phyloP scores from a whole-genome alignment of 1,140 invertebrate species.

The Eubasilissa regina region DNA sequence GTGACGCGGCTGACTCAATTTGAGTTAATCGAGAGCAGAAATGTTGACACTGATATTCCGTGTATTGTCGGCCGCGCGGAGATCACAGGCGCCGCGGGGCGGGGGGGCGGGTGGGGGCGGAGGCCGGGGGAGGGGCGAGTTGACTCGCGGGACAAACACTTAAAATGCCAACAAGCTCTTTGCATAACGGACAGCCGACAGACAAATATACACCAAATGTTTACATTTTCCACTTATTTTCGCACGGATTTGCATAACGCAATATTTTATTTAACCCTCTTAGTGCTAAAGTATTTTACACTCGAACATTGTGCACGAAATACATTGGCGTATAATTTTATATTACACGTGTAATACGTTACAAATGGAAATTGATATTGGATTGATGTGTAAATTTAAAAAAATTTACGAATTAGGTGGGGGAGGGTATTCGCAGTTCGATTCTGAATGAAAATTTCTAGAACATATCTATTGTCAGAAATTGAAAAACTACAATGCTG shows the following conservation, averaged over 20 bases:
- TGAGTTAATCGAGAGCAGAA: constrained; percentile 43
- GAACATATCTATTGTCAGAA: no score
- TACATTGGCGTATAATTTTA: no score
- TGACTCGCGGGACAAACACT: constrained; percentile 42
- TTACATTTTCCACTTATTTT: constrained; percentile 39
- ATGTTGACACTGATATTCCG: constrained; percentile 30
- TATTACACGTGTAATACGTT: no score
- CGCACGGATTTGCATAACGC: constrained; percentile 38
- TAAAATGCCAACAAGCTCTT: constrained; percentile 50
- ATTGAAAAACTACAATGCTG: no score
- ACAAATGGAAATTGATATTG: no score
- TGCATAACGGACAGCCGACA: constrained; percentile 48
- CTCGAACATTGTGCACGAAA: no score
- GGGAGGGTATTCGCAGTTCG: no score
- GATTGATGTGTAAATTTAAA: no score
- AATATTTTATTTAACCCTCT: neutral
- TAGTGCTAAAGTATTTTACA: no score
- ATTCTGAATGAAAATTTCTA: no score
- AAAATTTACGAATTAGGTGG: no score
- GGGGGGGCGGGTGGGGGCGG: neutral
- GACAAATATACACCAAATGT: constrained; percentile 41
- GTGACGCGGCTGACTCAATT: constrained; percentile 27
- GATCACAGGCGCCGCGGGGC: constrained; percentile 21
- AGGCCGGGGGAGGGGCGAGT: neutral
- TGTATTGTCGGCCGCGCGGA: constrained; percentile 2